Conservation (phyloP, 1,140 invertebrate species). For the Venturia canescens region DNA sequence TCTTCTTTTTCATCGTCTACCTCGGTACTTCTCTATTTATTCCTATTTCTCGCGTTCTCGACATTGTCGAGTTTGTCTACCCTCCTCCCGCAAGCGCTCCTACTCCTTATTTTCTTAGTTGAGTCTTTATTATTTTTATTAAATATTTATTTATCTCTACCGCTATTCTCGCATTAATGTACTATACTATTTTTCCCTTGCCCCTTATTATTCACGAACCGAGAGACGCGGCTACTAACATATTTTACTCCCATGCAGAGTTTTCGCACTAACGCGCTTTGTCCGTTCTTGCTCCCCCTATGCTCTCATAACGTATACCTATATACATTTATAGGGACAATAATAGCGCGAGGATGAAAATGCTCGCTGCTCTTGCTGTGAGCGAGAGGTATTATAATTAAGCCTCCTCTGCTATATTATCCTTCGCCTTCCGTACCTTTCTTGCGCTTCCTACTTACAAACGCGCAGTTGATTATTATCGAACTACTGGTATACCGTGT, state of each 20-base stretch:
- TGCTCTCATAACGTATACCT: conserved; percentile 9
- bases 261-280: not conserved
- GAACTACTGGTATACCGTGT: conserved; percentile 3
- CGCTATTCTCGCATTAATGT: not conserved
- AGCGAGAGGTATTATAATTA: conserved; percentile 56
- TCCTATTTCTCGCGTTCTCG: not conserved
- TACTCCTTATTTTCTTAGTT: too few relatives aligned
- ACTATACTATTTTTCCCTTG: not conserved
- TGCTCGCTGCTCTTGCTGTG: conserved; percentile 47
- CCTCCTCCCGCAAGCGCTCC: too few relatives aligned
- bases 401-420: conserved; percentile 43
- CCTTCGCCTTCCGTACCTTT: conserved; percentile 10
- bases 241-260: not conserved
- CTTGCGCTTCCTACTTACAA: not conserved
- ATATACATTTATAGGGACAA: too few relatives aligned
- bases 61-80: not conserved
- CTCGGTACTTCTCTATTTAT: too few relatives aligned
- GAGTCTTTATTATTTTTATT: not conserved
- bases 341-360: too few relatives aligned
- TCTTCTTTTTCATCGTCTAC: not conserved
- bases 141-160: not conserved
- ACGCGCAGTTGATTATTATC: not conserved
- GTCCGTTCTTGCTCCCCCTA: conserved; percentile 32
- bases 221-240: not conserved
- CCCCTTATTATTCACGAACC: not conserved